phyloP scores from a whole-genome alignment of 1,140 invertebrate genomes.

The Chrysomallon squamiferum region DNA sequence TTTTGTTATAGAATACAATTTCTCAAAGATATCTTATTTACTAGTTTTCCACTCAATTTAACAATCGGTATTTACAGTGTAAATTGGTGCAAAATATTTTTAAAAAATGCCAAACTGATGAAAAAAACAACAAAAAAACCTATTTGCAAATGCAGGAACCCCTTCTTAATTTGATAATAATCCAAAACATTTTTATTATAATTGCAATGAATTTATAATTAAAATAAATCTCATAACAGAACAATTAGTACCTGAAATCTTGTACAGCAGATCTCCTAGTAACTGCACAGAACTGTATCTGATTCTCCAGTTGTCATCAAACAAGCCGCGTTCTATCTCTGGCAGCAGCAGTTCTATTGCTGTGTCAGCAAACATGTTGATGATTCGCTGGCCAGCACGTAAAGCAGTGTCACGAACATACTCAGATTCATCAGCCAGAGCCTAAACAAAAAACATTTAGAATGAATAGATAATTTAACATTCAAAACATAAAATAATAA shows the following conservation, averaged over 20 bases:
- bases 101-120: no score
- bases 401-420: constrained; percentile 97
- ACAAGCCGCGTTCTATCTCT: constrained; percentile 80
- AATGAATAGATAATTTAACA: no score
- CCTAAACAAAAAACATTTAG: constrained; percentile 68
- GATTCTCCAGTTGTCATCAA: constrained; percentile 93
- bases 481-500: no score
- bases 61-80: background rate
- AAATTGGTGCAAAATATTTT: no score
- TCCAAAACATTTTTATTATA: no score
- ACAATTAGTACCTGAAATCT: constrained; percentile 76
- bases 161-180: no score
- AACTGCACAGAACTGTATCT: constrained; percentile 95
- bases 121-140: no score
- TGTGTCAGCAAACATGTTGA: constrained; percentile 94
- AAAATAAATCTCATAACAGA: no score
- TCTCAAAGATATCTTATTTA: background rate
- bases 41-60: no score
- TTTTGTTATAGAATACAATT: constrained; percentile 1
- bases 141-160: no score
- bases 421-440: constrained; percentile 98
- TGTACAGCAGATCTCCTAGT: constrained; percentile 94
- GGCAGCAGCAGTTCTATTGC: constrained; percentile 93
- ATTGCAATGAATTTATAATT: no score
- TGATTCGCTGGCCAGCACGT: constrained; percentile 95